Percentiles rank a stretch among this genome's conserved stretches.
Conservation (phyloP, 2,888 invertebrate species). For the Carcina quercana region DNA sequence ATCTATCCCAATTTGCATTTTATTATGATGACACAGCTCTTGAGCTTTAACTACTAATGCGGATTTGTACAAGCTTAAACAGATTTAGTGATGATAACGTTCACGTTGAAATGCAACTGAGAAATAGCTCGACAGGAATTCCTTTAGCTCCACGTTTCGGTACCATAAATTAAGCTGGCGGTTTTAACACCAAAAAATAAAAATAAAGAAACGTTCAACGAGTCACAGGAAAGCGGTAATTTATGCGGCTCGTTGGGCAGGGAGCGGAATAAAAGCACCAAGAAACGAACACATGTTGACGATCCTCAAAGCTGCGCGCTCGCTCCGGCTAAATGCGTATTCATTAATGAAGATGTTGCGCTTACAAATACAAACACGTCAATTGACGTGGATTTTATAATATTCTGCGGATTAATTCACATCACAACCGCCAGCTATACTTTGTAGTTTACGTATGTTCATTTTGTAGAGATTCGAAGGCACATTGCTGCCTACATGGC, state of each 20-base stretch:
- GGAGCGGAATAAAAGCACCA: constrained; percentile 38
- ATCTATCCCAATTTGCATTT: constrained; percentile 69
- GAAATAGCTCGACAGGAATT: constrained; percentile 27
- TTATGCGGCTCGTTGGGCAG: constrained; percentile 43
- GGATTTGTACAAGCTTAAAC: constrained; percentile 46
- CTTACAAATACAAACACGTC: neutral
- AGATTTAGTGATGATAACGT: constrained; percentile 27
- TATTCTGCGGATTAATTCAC: too few species aligned
- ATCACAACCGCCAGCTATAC: too few species aligned
- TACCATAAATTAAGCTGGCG: constrained; percentile 42
- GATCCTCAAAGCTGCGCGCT: constrained; percentile 13
- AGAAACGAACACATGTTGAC: constrained; percentile 28
- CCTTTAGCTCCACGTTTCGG: constrained; percentile 30
- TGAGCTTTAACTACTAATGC: constrained; percentile 54
- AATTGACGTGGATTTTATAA: too few species aligned
- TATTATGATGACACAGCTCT: constrained; percentile 58
- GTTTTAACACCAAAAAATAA: constrained; percentile 38
- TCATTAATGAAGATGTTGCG: constrained; percentile 2
- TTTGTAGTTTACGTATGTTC: too few species aligned
- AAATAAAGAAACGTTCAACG: constrained; percentile 36
- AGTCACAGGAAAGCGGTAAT: constrained; percentile 45
- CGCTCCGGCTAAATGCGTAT: neutral
- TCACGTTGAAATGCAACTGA: constrained; percentile 8
- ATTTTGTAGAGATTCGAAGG: too few species aligned
- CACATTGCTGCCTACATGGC: too few species aligned